Conservation (phyloP, 2,797 vertebrate species). For the Gymnocypris eckloni region DNA sequence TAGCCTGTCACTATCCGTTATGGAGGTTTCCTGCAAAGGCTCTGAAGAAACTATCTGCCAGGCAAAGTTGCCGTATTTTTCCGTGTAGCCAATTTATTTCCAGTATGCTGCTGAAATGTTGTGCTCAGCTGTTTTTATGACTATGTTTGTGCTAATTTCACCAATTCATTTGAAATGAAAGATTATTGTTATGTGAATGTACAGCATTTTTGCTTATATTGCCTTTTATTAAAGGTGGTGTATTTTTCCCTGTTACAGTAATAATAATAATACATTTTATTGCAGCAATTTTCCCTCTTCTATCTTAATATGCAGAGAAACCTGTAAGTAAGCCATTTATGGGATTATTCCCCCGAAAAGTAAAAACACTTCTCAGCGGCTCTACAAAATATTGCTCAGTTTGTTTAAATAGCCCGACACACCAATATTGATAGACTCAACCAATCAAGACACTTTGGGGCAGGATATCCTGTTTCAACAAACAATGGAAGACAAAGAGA, state of each 20-base stretch:
- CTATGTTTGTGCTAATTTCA: background rate
- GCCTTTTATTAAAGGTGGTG: conserved; percentile 5
- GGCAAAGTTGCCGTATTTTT: background rate
- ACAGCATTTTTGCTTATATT: background rate
- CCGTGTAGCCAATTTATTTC: conserved; percentile 3
- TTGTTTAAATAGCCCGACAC: background rate
- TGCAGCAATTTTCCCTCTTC: background rate
- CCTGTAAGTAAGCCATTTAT: background rate
- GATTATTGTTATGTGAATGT: background rate
- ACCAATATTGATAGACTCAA: background rate
- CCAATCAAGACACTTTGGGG: background rate
- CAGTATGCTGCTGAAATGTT: conserved; percentile 18
- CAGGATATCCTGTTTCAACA: background rate
- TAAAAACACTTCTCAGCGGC: background rate
- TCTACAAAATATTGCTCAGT: background rate
- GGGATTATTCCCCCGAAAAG: background rate
- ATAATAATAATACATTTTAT: background rate
- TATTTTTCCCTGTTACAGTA: background rate
- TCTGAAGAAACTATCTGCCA: conserved; percentile 24
- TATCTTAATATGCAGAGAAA: background rate
- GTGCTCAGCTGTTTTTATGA: conserved; percentile 19
- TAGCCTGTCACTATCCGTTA: conserved; percentile 71
- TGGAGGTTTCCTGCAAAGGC: conserved; percentile 17
- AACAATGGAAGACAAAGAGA: background rate
- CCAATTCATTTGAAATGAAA: background rate